Base-by-base conservation (phyloP, 2,888 invertebrate genomes). In the Pediacus dermestoides region DNA sequence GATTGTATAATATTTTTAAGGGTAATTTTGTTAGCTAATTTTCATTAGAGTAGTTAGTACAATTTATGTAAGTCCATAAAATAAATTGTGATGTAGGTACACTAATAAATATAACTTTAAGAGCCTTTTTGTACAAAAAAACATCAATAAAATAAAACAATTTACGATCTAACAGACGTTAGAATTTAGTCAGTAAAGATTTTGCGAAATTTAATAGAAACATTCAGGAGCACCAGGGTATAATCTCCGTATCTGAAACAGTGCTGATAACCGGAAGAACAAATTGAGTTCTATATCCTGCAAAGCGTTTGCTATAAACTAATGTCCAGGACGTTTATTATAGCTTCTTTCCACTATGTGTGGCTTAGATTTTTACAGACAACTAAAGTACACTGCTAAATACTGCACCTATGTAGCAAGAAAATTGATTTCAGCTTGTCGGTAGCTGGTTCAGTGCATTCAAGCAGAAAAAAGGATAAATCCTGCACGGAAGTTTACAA, bases 281-380 rank as follows among this genome's bases (percentile, higher is more conserved):
- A 47, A 48, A 50, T 48, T 50, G 50, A 44, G 46, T 43, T 42
- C 46, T 43, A 39, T 39, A 44, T 48, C 45, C 45, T 33, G 42
- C 39, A 48, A 39, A 50, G 37, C 35, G 48, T 27, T 28, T 34
- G 27, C 39, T 30, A 48, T 52, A 50, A 50, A 52, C 39, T 50
- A 46, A 52, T 48, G 48, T 41, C 39, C 33, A 30, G 39, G 50
- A 50, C 52, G 39, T 46, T 50, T 47, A 50, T 48, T 50, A 47
- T 45, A 37, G 38, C 31, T 21, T 35, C n/a, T n/a, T n/a, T n/a
- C n/a, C n/a, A n/a, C n/a, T n/a, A n/a, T n/a, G n/a, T n/a, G n/a
- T 38, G 38, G 33, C 33, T 40, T 30, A 40, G 41, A 43, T 43
- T 37, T 41, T 38, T 28, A 3, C 4, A 23, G 10, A 3, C 23